Base-by-base conservation (phyloP, 2,888 invertebrate genomes). In the Xestoiulus laeticollis region DNA sequence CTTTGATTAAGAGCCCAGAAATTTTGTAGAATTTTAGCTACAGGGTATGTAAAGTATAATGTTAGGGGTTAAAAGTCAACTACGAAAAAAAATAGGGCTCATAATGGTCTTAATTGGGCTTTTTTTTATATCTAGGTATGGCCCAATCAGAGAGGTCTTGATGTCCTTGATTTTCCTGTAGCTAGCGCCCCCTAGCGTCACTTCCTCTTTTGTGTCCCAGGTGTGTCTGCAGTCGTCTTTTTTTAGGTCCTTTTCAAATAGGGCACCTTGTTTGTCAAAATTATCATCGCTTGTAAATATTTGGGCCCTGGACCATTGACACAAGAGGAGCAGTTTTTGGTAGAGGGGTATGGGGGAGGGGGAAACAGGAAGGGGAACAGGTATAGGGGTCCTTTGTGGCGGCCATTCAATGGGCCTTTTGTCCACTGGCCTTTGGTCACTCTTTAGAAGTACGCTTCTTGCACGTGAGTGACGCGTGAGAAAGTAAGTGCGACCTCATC, bases 201-300 rank as follows among this genome's bases (percentile, higher is more conserved):
- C 10, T 68, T 26, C 26, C 10, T 22, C 68, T 68, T 26, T 84
- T 32, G 84, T 84, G 33, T 19, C 22, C 1, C 84, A 84, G 84
- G 84, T 84, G 84, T 84, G 84, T 33, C 43, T 84, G 68, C 26
- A 68, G 84, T 84, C 84, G n/a, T 32, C 32, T 32, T 84, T 84
- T 84, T 32, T 43, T 68, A 26, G 68, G 68, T 26, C 68, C 43
- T 85, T 44, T 48, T 86, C 53, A 32, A n/a, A n/a, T 22, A 22
- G 48, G 86, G 38, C 84, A 84, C 38, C 86, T 53, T 86, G 86
- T 86, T 86, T 86, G 86, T 86, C 86, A 86, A 86, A 86, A 86
- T 86, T 86, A 86, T 86, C 86, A 86, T 48, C 86, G 86, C 86
- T 48, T 86, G 86, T 86, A 86, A 86, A 86, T 86, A 86, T 86